These are phyloP conservation scores for Micrasema minimum DNA, from an alignment of 1,140 invertebrate species.

Conservation along the genomic window DNA sequence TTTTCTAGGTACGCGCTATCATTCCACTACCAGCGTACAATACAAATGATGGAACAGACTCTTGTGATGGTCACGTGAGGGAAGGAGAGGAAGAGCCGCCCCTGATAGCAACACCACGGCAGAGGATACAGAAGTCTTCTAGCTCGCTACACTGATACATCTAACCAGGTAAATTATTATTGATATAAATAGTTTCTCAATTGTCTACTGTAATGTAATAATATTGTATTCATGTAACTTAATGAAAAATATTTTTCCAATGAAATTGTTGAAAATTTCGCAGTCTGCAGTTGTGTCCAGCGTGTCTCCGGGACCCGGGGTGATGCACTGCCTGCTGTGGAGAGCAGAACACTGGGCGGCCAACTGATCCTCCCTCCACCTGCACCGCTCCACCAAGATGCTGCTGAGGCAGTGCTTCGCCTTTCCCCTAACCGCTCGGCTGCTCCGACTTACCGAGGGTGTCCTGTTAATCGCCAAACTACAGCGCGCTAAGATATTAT, in stretches of 20 bases:
- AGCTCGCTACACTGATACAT: conserved; percentile 74
- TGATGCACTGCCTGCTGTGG: conserved; percentile 79
- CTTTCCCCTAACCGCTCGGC: not conserved
- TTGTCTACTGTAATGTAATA: too few species aligned
- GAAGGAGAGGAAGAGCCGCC: conserved; percentile 60
- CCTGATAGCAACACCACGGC: conserved; percentile 81
- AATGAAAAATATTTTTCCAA: too few species aligned
- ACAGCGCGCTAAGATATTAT: too few species aligned
- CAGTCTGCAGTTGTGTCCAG: conserved; percentile 48
- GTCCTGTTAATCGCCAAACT: too few species aligned
- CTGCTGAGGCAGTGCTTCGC: conserved; percentile 34
- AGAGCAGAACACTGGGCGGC: conserved; percentile 78
- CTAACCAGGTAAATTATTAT: conserved; percentile 56
- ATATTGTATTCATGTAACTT: too few species aligned
- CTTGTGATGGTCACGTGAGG: conserved; percentile 62
- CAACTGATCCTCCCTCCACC: conserved; percentile 58
- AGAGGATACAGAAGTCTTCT: conserved; percentile 85
- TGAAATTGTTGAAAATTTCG: not conserved
- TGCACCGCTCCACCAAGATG: conserved; percentile 8
- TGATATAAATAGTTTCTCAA: too few species aligned
- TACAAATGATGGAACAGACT: conserved; percentile 52
- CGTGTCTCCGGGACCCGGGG: conserved; percentile 64
- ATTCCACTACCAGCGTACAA: conserved; percentile 56
- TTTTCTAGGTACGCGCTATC: conserved; percentile 59
- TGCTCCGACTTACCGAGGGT: too few species aligned